Evolutionary conservation across 37 sponge, comb jelly and placozoan genomes (phyloP).

Genomic region (Tethya wilhelma): DNA sequence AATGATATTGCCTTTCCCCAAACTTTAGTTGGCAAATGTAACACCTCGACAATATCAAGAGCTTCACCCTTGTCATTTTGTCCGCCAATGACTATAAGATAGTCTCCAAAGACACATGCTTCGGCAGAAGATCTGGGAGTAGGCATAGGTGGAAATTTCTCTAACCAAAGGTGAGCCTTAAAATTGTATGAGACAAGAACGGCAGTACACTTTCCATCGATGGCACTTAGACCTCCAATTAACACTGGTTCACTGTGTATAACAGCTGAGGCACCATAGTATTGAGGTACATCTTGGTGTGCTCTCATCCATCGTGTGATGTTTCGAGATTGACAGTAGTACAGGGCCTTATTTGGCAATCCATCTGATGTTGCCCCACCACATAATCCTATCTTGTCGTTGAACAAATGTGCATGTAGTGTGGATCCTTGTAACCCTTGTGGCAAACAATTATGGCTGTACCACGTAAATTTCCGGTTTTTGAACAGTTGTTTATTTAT

Average conservation of each 20-base stretch:
- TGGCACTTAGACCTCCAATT: slow-evolving; percentile 28
- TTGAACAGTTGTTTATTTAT: neutral
- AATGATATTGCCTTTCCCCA: slow-evolving; percentile 30
- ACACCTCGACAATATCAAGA: slow-evolving; percentile 22
- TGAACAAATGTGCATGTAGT: slow-evolving; percentile 22
- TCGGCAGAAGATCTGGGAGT: slow-evolving; percentile 38
- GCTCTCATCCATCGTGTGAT: slow-evolving; percentile 33
- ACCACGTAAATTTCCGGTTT: slow-evolving; percentile 27
- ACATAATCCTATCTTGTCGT: slow-evolving; percentile 24
- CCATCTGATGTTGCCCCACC: slow-evolving; percentile 37
- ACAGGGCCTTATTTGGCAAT: slow-evolving; percentile 32
- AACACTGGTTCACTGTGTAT: slow-evolving; percentile 40
- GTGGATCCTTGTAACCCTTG: slow-evolving; percentile 53
- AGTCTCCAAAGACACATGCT: slow-evolving; percentile 42
- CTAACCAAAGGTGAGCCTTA: slow-evolving; percentile 38
- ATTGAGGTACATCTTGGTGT: slow-evolving; percentile 34
- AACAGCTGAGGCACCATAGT: slow-evolving; percentile 36
- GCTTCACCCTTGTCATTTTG: slow-evolving; percentile 8
- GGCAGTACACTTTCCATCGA: slow-evolving; percentile 21
- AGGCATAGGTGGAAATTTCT: slow-evolving; percentile 46
- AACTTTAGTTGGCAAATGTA: slow-evolving; percentile 27
- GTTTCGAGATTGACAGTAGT: slow-evolving; percentile 22
- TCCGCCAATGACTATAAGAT: slow-evolving; percentile 52
- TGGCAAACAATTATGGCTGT: slow-evolving; percentile 36
- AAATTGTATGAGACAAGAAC: slow-evolving; percentile 30